Evolutionary conservation across 2,113 vertebrate species (phyloP).

Genomic region (Micronycteris hirsuta): DNA sequence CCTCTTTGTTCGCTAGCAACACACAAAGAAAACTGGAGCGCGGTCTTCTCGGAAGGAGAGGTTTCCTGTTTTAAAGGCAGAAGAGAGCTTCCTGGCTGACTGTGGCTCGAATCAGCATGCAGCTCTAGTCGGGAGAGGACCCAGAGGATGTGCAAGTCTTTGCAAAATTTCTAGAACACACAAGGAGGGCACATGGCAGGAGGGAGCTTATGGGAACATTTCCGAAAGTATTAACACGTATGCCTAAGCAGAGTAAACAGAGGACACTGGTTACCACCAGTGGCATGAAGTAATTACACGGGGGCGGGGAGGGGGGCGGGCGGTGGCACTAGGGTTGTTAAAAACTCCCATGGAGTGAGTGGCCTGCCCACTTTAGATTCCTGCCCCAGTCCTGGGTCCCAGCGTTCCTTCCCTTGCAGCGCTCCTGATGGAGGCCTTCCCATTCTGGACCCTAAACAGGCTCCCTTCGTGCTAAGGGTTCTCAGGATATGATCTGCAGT

Average conservation of each 20-base stretch:
- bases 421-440: constrained; percentile 10
- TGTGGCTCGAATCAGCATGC: constrained; percentile 53
- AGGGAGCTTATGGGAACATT: background rate
- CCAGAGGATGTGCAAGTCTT: background rate
- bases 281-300: constrained; percentile 32
- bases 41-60: constrained; percentile 50
- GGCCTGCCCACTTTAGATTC: constrained; percentile 39
- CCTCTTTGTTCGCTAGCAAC: constrained; percentile 56
- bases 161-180: constrained; percentile 44
- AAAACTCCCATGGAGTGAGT: background rate
- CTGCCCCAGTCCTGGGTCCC: constrained; percentile 43
- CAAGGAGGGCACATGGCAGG: background rate
- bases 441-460: constrained; percentile 4
- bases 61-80: constrained; percentile 54
- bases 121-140: constrained; percentile 40
- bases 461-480: background rate
- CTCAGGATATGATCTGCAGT: background rate
- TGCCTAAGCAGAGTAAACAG: background rate
- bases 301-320: background rate
- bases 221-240: constrained; percentile 42
- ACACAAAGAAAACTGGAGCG: constrained; percentile 56
- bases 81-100: constrained; percentile 53
- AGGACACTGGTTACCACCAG: constrained; percentile 40
- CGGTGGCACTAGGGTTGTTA: background rate
- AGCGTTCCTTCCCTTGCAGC: background rate